Evolutionary conservation across 2,888 invertebrate species (phyloP), one percentile per base, ranked within the genome.

Genomic region (Andricus quercusramuli): DNA sequence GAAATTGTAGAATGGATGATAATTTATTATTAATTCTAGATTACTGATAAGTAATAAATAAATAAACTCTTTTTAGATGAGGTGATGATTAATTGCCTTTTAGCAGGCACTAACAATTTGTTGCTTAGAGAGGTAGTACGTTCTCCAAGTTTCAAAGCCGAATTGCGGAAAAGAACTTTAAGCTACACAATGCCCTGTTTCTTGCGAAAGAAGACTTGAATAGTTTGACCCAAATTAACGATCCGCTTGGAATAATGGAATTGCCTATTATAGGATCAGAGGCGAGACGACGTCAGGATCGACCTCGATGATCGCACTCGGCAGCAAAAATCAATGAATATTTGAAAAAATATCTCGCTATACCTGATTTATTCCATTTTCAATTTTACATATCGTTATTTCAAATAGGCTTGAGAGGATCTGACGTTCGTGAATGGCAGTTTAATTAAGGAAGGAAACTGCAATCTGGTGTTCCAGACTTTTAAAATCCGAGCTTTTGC

Each of bases 181-280:
- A 15, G 25, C 62, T 62, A 62, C 62, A 62, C 44, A 44, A 68
- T 68, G 44, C 41, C 67, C 37, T 47, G 20, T 74, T 56, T 56
- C 32, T 56, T 74, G 29, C 29, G 56, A 70, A 70, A 56, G 70
- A 56, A 74, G 51, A n/a, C 74, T 74, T 74, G 51, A 74, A 74
- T 74, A 74, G 74, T 74, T 74, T 74, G 74, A 74, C 74, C 74
- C 29, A 74, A 74, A 74, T 74, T 56, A 74, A 74, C 74, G 74
- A 74, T 74, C 56, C 74, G 74, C 74, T 74, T 56, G 74, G 74
- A 74, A 74, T 74, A 74, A 74, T 56, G 74, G 51, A 74, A 74
- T 74, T 74, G 74, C 56, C 74, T 74, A 74, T 74, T 74, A 74
- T 74, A 74, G 74, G 74, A 74, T 74, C 74, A 74, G 74, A 74